phyloP scores from a whole-genome alignment of 2,113 vertebrate genomes.

The Ariopsis seemanni region DNA sequence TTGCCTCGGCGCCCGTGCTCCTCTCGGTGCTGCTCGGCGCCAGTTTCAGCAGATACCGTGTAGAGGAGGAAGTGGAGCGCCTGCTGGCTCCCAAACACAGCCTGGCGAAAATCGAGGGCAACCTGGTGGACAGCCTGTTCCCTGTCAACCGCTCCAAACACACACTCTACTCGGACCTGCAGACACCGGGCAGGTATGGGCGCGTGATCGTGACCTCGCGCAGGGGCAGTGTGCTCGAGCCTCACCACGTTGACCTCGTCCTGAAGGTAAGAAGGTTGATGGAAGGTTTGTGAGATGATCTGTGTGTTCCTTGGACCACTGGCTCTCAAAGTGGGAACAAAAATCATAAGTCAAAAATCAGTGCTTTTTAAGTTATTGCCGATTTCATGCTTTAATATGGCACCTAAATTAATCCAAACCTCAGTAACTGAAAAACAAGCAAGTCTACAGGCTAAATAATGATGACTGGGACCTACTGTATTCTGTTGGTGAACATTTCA shows the following conservation, averaged over 20 bases:
- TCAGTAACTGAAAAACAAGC: not conserved
- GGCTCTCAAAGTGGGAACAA: not conserved
- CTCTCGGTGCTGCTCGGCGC: conserved; percentile 93
- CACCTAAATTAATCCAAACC: not conserved
- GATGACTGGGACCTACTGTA: not conserved
- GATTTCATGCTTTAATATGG: not conserved
- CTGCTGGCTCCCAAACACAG: conserved; percentile 95
- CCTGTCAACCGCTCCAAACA: conserved; percentile 95
- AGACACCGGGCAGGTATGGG: conserved; percentile 92
- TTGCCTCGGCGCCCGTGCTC: conserved; percentile 91
- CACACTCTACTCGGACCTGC: conserved; percentile 94
- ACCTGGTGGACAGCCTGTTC: conserved; percentile 95
- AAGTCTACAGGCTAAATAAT: not conserved
- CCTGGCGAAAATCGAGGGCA: conserved; percentile 95
- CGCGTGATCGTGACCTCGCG: conserved; percentile 89
- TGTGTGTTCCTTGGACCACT: not conserved
- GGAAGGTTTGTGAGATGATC: no score
- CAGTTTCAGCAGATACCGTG: conserved; percentile 95
- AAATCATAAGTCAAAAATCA: not conserved
- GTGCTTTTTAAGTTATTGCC: not conserved
- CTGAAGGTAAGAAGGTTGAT: conserved; percentile 78
- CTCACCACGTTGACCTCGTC: conserved; percentile 85
- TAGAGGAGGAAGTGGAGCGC: conserved; percentile 90
- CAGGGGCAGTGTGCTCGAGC: conserved; percentile 91
- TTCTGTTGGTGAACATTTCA: not conserved